These are phyloP conservation scores for Leptopilina syphax DNA, from an alignment of 2,888 invertebrate species.

Conservation along the genomic window DNA sequence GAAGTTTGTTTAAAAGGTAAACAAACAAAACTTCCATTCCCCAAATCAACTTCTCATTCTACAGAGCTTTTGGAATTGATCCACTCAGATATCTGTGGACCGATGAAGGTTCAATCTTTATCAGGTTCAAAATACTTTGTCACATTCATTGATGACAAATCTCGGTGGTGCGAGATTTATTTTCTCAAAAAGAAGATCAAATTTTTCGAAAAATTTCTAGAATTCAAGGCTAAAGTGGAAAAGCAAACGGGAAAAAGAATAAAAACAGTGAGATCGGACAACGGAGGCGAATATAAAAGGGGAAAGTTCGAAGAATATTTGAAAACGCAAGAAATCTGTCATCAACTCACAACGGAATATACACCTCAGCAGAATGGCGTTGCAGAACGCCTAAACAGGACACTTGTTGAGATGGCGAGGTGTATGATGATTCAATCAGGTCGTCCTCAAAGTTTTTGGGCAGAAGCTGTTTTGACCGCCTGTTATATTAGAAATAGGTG, in stretches of 20 bases:
- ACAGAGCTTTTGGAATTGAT: too few species aligned
- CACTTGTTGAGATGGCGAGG: conserved; percentile 42
- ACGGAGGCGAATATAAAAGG: conserved; percentile 30
- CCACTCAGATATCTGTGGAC: too few species aligned
- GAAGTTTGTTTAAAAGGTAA: conserved; percentile 42
- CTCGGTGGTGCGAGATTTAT: too few species aligned
- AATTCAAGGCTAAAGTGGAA: too few species aligned
- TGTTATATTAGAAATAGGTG: conserved; percentile 63
- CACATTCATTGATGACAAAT: too few species aligned
- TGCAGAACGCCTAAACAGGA: conserved; percentile 48
- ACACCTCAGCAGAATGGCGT: conserved; percentile 50
- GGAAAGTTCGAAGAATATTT: conserved; percentile 43
- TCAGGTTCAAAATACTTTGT: too few species aligned
- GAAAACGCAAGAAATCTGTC: conserved; percentile 41
- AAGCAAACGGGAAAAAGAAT: conserved; percentile 7
- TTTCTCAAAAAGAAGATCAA: too few species aligned
- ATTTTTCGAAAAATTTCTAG: too few species aligned
- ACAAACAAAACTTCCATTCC: too few species aligned
- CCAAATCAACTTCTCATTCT: too few species aligned
- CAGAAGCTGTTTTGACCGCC: conserved; percentile 63
- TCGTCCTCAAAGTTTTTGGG: conserved; percentile 60
- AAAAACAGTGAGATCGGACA: conserved; percentile 6
- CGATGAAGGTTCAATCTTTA: too few species aligned
- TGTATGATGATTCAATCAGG: conserved; percentile 50
- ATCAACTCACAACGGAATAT: conserved; percentile 44